Evolutionary conservation across 1,140 invertebrate genomes (phyloP).

Genomic region (Mya arenaria): DNA sequence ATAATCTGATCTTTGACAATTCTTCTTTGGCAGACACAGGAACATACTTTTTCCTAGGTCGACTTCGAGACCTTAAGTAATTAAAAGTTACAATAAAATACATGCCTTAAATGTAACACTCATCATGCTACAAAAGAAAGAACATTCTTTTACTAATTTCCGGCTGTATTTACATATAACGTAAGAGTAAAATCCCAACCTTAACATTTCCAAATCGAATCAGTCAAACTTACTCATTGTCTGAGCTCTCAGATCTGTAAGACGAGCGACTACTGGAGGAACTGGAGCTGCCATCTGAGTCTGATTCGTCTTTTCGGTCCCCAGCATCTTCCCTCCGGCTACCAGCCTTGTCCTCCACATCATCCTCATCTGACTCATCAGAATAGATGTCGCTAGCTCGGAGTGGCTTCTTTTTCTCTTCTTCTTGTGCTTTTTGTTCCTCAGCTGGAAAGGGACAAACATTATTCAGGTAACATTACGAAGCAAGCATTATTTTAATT

Average conservation of each 20-base stretch:
- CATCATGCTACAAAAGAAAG: too few species aligned
- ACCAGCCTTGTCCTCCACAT: constrained; percentile 67
- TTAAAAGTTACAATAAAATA: too few species aligned
- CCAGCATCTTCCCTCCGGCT: constrained; percentile 48
- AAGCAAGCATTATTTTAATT: too few species aligned
- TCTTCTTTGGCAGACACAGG: constrained; percentile 89
- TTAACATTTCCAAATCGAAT: too few species aligned
- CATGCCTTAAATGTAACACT: too few species aligned
- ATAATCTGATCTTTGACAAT: constrained; percentile 93
- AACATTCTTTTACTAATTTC: too few species aligned
- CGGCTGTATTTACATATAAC: too few species aligned
- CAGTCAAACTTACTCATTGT: constrained; percentile 73
- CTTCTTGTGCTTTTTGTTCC: constrained; percentile 80
- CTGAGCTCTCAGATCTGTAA: constrained; percentile 70
- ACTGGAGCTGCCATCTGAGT: constrained; percentile 71
- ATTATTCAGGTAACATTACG: too few species aligned
- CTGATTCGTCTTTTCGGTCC: constrained; percentile 63
- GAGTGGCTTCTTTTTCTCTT: constrained; percentile 86
- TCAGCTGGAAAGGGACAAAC: constrained; percentile 44
- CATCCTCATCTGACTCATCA: constrained; percentile 86
- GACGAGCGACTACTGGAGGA: constrained; percentile 63
- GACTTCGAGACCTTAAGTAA: constrained; percentile 47
- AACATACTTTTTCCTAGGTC: constrained; percentile 82
- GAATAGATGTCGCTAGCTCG: constrained; percentile 98
- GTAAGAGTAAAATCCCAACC: too few species aligned